Percentiles rank a stretch among this genome's conserved stretches.
phyloP scores from a whole-genome alignment of 2,797 vertebrate genomes.

The Chrosomus eos region DNA sequence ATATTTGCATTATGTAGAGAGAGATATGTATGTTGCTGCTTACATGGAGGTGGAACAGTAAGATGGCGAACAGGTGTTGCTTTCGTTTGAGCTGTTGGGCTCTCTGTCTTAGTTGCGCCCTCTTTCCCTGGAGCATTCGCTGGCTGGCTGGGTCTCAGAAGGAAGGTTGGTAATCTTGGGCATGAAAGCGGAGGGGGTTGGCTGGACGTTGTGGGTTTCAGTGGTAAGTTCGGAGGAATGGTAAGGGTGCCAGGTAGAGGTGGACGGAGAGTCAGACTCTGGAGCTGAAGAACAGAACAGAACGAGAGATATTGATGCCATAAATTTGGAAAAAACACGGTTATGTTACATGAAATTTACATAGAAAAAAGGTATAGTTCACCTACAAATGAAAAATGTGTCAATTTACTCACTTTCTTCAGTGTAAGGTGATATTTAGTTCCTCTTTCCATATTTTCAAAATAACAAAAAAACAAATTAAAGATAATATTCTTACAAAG shows the following conservation, averaged over 20 bases:
- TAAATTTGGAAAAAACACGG: not conserved
- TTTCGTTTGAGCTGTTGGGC: slow-evolving; percentile 53
- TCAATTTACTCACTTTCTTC: not conserved
- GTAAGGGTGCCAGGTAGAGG: slow-evolving; percentile 87
- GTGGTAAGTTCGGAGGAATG: slow-evolving; percentile 87
- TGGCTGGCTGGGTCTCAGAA: slow-evolving; percentile 72
- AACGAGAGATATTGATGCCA: not conserved
- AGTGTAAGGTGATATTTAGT: not conserved
- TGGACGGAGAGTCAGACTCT: slow-evolving; percentile 90
- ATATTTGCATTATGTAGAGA: not conserved
- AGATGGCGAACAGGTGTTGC: slow-evolving; percentile 71
- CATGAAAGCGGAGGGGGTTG: slow-evolving; percentile 83
- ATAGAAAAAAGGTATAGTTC: not conserved
- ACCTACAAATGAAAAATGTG: not conserved
- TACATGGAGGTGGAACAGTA: slow-evolving; percentile 78
- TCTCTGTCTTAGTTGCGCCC: slow-evolving; percentile 63
- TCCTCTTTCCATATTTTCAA: not conserved
- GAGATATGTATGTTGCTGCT: slow-evolving; percentile 37
- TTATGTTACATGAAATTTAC: not conserved
- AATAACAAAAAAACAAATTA: not conserved
- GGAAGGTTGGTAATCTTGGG: slow-evolving; percentile 78
- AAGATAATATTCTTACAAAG: not conserved
- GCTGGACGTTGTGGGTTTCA: slow-evolving; percentile 82
- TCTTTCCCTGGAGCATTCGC: slow-evolving; percentile 57
- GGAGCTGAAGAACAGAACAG: slow-evolving; percentile 77